A percentile compares a stretch with the other conserved stretches of the same genome.
These are phyloP conservation scores for Ochropacha duplaris DNA, from an alignment of 2,888 invertebrate genomes.

Conservation along the genomic window DNA sequence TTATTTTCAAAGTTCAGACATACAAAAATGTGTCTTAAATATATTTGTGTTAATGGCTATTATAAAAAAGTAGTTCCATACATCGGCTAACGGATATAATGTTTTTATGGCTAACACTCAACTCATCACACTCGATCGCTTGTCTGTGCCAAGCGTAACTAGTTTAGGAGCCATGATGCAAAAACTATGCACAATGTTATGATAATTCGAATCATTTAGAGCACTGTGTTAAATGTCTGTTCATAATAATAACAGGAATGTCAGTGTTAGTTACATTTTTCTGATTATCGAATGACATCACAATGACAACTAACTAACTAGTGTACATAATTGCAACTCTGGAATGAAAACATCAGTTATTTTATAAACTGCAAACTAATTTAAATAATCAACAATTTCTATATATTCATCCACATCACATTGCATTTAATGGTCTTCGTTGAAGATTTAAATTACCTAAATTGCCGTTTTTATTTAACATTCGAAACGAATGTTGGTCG, in stretches of 20 bases:
- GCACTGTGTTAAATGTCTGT: neutral
- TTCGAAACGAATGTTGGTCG: constrained; percentile 5
- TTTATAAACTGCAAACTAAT: neutral
- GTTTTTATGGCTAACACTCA: constrained; percentile 38
- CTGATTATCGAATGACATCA: neutral
- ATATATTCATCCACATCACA: neutral
- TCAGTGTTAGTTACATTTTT: neutral
- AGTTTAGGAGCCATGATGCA: constrained; percentile 24
- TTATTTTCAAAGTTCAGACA: constrained; percentile 24
- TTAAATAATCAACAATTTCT: neutral
- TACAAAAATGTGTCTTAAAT: constrained; percentile 49
- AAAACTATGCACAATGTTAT: constrained; percentile 32
- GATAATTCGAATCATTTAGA: neutral
- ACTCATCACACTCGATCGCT: constrained; percentile 45
- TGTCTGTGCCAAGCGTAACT: constrained; percentile 51
- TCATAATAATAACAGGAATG: neutral
- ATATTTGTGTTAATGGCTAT: constrained; percentile 48
- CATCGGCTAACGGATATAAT: constrained; percentile 55
- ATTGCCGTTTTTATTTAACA: neutral
- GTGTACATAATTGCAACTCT: neutral
- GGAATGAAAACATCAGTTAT: neutral
- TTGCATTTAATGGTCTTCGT: neutral
- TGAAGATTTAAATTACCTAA: neutral
- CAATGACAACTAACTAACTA: neutral
- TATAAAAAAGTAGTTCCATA: constrained; percentile 32